Conservation (phyloP, 64 coral and sea anemone genomes). For the Dendronephthya gigantea region DNA sequence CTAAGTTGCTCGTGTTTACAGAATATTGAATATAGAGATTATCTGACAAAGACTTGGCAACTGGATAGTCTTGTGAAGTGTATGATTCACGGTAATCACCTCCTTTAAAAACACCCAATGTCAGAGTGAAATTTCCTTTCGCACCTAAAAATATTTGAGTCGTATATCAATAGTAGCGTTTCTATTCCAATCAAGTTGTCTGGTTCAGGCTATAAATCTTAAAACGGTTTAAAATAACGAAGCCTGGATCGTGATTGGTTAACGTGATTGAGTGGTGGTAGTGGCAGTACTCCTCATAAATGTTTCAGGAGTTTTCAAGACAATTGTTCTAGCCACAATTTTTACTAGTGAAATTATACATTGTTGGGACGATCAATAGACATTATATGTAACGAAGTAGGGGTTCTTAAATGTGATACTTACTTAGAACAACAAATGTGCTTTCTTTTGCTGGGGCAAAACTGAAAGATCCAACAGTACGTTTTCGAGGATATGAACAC, state of each 20-base stretch:
- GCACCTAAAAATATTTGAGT: background rate
- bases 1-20: background rate
- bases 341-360: too few relatives aligned
- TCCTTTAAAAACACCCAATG: background rate
- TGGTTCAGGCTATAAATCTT: too few relatives aligned
- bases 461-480: background rate
- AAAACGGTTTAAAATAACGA: too few relatives aligned
- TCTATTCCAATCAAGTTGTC: too few relatives aligned
- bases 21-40: background rate
- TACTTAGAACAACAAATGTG: background rate
- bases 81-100: background rate
- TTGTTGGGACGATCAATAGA: too few relatives aligned
- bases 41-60: background rate
- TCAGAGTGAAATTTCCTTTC: background rate
- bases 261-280: too few relatives aligned
- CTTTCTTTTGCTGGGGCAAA: background rate
- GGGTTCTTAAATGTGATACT: background rate
- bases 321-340: too few relatives aligned
- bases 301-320: too few relatives aligned
- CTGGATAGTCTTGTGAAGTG: background rate
- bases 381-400: too few relatives aligned
- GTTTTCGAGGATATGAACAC: background rate
- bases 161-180: too few relatives aligned
- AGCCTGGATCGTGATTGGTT: too few relatives aligned
- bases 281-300: too few relatives aligned